These are phyloP conservation scores for Aphelinus certus DNA, from an alignment of 1,140 invertebrate species.

Conservation along the genomic window DNA sequence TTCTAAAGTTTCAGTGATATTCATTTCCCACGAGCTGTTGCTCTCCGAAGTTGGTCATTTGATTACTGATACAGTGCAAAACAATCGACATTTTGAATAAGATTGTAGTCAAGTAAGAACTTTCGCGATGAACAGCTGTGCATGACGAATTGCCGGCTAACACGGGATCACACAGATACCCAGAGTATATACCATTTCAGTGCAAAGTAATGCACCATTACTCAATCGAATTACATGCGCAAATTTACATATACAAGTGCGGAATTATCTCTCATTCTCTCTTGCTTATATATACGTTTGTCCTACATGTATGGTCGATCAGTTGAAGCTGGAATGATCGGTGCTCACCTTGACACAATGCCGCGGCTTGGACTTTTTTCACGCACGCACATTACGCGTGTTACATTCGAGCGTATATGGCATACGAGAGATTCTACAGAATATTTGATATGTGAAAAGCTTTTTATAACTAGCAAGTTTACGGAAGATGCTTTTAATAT, in stretches of 20 bases:
- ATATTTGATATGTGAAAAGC: too few relatives aligned
- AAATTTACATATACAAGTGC: background rate
- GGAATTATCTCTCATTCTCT: background rate
- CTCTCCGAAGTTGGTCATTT: too few relatives aligned
- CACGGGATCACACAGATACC: background rate
- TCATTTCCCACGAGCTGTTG: too few relatives aligned
- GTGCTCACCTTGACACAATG: constrained; percentile 16
- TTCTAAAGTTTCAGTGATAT: too few relatives aligned
- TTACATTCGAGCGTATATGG: too few relatives aligned
- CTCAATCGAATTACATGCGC: constrained; percentile 2
- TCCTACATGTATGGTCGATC: background rate
- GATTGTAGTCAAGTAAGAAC: too few relatives aligned
- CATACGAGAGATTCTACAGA: too few relatives aligned
- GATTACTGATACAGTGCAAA: too few relatives aligned
- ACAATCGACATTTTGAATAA: too few relatives aligned
- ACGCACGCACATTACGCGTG: background rate
- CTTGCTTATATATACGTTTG: background rate
- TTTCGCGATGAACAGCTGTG: background rate
- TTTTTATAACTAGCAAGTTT: too few relatives aligned
- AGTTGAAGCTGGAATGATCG: background rate
- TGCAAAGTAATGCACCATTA: background rate
- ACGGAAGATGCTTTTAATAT: too few relatives aligned
- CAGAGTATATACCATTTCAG: too few relatives aligned
- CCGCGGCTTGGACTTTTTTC: background rate
- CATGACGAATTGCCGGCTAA: background rate